Evolutionary conservation across 2,888 invertebrate species (phyloP).

Genomic region (Scaptomyza cyrtandrae): DNA sequence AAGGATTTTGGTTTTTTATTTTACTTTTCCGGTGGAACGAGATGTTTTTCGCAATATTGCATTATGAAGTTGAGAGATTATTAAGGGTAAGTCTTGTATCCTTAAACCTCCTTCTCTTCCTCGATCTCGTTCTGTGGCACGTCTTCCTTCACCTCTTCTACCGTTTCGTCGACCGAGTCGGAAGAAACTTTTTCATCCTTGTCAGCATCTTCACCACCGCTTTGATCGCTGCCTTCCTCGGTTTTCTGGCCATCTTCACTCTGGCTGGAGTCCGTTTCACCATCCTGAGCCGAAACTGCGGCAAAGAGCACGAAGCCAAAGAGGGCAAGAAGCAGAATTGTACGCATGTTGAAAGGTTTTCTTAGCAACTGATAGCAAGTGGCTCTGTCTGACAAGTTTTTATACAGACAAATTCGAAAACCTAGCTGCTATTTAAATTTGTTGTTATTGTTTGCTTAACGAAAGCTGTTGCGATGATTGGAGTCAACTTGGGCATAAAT

Average conservation of each 20-base stretch:
- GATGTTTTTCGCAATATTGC: not conserved
- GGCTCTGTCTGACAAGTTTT: conserved; percentile 30
- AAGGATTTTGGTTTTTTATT: conserved; percentile 9
- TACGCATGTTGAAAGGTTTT: conserved; percentile 56
- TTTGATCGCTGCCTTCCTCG: not conserved
- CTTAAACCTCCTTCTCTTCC: not conserved
- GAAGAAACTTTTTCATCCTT: not conserved
- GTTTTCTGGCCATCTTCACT: not conserved
- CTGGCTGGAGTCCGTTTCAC: not conserved
- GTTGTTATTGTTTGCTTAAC: conserved; percentile 47
- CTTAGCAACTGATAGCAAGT: conserved; percentile 52
- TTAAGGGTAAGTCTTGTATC: not conserved
- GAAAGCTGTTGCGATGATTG: conserved; percentile 53
- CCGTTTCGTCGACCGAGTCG: not conserved
- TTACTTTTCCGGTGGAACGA: conserved; percentile 12
- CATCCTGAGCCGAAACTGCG: conserved; percentile 27
- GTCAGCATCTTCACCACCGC: conserved; percentile 5
- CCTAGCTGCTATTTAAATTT: conserved; percentile 5
- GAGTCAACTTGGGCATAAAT: conserved; percentile 12
- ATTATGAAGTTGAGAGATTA: conserved; percentile 2
- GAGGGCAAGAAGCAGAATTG: conserved; percentile 53
- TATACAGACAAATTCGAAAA: conserved; percentile 37
- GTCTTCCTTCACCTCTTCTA: not conserved
- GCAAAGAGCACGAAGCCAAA: conserved; percentile 64
- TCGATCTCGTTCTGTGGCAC: not conserved